phyloP scores from a whole-genome alignment of 2,113 vertebrate species.

The Corythoichthys haematopterus region DNA sequence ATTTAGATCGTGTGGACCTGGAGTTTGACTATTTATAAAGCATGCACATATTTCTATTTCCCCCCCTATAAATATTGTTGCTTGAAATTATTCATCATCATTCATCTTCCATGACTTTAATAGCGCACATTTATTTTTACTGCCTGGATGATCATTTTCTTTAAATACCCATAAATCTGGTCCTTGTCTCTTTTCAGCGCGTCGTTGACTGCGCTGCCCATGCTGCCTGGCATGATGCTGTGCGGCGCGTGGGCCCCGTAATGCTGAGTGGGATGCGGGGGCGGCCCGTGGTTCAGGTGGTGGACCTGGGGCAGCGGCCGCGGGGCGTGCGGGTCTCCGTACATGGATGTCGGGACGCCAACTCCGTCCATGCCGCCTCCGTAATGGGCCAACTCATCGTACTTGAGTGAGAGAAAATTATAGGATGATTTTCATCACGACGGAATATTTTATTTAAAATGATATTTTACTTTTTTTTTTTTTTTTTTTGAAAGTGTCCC shows the following conservation, averaged over 20 bases:
- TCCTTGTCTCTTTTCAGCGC: conserved; percentile 95
- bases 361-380: conserved; percentile 90
- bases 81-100: too few species aligned
- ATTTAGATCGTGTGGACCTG: too few species aligned
- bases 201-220: conserved; percentile 90
- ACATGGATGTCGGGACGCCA: conserved; percentile 88
- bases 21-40: too few species aligned
- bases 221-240: conserved; percentile 86
- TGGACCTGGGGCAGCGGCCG: conserved; percentile 88
- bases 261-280: conserved; percentile 87
- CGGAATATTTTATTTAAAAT: too few species aligned
- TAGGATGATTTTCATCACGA: neutral
- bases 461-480: too few species aligned
- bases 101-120: too few species aligned
- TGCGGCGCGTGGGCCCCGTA: conserved; percentile 91
- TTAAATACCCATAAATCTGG: conserved; percentile 87
- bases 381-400: conserved; percentile 93
- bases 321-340: conserved; percentile 90
- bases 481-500: too few species aligned
- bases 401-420: conserved; percentile 64
- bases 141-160: neutral
- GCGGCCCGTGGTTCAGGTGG: conserved; percentile 91
- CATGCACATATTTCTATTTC: too few species aligned
- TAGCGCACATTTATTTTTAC: neutral
- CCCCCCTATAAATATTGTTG: too few species aligned